Evolutionary conservation across 2,113 vertebrate genomes (phyloP).

Genomic region (Conger conger): DNA sequence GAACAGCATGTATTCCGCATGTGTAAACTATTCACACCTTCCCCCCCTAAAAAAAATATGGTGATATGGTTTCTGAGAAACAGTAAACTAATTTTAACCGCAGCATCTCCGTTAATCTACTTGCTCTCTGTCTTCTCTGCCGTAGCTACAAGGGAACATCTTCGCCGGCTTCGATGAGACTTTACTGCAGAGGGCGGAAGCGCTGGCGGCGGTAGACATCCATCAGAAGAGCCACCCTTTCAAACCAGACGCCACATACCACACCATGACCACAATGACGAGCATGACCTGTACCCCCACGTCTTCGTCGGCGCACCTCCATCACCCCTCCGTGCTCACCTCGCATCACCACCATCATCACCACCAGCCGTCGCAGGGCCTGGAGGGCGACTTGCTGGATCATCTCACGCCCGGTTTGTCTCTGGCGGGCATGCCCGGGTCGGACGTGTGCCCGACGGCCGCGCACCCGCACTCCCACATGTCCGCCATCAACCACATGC

Average conservation of each 20-base stretch:
- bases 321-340: slow-evolving; percentile 85
- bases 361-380: slow-evolving; percentile 78
- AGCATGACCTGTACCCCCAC: slow-evolving; percentile 87
- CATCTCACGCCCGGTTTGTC: slow-evolving; percentile 81
- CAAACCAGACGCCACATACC: slow-evolving; percentile 92
- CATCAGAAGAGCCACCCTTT: slow-evolving; percentile 88
- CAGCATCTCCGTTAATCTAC: background rate
- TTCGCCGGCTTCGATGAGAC: slow-evolving; percentile 91
- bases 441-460: slow-evolving; percentile 80
- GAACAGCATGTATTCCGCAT: background rate
- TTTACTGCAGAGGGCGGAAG: slow-evolving; percentile 85
- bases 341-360: slow-evolving; percentile 73
- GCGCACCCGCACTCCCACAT: slow-evolving; percentile 86
- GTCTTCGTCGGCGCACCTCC: slow-evolving; percentile 82
- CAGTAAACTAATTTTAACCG: background rate
- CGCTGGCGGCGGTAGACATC: slow-evolving; percentile 89
- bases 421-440: slow-evolving; percentile 78
- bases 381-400: slow-evolving; percentile 86
- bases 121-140: slow-evolving; percentile 25
- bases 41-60: background rate
- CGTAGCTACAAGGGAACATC: slow-evolving; percentile 87
- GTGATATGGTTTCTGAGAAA: background rate
- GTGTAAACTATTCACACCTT: background rate
- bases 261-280: slow-evolving; percentile 95
- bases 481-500: slow-evolving; percentile 85